Evolutionary conservation across 2,797 vertebrate species (phyloP).

Genomic region (Poecilia wingei): DNA sequence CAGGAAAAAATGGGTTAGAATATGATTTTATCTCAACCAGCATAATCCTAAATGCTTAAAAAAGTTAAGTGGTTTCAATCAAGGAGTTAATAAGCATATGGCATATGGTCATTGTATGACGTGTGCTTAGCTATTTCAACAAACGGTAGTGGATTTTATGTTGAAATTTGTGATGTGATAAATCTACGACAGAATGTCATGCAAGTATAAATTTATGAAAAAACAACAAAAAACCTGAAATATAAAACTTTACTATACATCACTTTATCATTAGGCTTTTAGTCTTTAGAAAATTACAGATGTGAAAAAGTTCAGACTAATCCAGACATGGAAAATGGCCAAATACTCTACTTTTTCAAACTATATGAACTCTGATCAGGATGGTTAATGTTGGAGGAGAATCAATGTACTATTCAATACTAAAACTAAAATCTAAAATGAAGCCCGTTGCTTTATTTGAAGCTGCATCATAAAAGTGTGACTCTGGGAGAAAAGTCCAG

Average conservation of each 20-base stretch:
- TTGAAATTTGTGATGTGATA: background rate
- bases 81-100: too few relatives aligned
- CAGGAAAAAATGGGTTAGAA: background rate
- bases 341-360: too few relatives aligned
- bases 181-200: background rate
- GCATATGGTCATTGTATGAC: too few relatives aligned
- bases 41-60: background rate
- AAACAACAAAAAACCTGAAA: background rate
- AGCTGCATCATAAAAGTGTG: background rate
- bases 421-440: slow-evolving; percentile 32
- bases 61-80: background rate
- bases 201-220: background rate
- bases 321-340: too few relatives aligned
- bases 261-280: background rate
- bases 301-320: background rate
- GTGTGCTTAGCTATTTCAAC: too few relatives aligned
- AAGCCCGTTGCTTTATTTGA: background rate
- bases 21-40: background rate
- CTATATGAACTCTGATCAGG: background rate
- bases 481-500: background rate
- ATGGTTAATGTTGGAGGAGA: slow-evolving; percentile 22
- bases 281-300: background rate
- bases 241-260: background rate
- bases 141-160: background rate
- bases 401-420: slow-evolving; percentile 44